Conservation (phyloP, 2,113 vertebrate genomes). For the Plotosus lineatus region DNA sequence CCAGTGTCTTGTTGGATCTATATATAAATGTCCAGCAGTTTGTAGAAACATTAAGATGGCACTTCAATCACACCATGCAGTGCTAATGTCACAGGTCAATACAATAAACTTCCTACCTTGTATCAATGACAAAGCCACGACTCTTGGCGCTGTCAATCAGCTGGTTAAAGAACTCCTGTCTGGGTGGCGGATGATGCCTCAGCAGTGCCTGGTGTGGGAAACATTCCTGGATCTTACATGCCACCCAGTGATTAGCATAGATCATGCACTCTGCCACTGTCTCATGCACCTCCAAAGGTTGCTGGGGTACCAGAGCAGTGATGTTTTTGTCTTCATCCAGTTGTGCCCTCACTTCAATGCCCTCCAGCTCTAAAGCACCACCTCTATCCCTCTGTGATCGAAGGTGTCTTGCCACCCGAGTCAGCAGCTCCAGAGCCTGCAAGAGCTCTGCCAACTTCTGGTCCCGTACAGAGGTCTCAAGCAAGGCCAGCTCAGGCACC, state of each 20-base stretch:
- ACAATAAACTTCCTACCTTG: conserved; percentile 71
- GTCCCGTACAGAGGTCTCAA: conserved; percentile 63
- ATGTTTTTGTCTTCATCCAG: conserved; percentile 86
- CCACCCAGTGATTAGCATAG: conserved; percentile 97
- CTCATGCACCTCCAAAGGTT: conserved; percentile 92
- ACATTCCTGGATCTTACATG: conserved; percentile 82
- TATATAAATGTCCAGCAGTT: background rate
- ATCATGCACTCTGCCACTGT: conserved; percentile 97
- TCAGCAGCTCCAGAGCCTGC: conserved; percentile 79
- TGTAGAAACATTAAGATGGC: background rate
- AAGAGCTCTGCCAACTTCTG: conserved; percentile 70
- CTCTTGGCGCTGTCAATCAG: conserved; percentile 82
- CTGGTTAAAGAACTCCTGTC: conserved; percentile 85
- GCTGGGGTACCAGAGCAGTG: conserved; percentile 83
- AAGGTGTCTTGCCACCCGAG: conserved; percentile 77
- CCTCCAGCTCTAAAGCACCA: conserved; percentile 91
- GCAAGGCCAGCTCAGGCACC: conserved; percentile 74
- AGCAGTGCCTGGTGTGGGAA: conserved; percentile 88
- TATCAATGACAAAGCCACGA: conserved; percentile 84
- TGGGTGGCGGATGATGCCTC: conserved; percentile 85
- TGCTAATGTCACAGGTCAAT: background rate
- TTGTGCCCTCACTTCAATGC: conserved; percentile 86
- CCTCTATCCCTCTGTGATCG: conserved; percentile 76
- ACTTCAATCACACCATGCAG: background rate
- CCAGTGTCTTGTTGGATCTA: conserved; percentile 91